Base-by-base conservation (phyloP, 1,140 invertebrate genomes). In the Pseudomyrmex flavicornis region DNA sequence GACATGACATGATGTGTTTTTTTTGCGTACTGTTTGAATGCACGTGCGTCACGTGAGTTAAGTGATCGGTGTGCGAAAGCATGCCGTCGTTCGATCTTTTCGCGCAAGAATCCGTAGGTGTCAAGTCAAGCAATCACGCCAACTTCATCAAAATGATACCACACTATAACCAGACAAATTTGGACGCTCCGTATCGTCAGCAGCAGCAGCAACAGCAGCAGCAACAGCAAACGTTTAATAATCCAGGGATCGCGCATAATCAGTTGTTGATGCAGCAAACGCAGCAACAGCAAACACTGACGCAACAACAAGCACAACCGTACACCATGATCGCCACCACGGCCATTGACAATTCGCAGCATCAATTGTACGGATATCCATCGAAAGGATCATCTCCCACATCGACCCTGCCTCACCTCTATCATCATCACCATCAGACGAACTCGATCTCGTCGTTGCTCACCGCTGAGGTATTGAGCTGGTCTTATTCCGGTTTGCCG, bases 331-430 rank as follows among this genome's bases (percentile, higher is more conserved):
- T 26, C 7, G 70, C 73, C 26, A 13, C 46, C 9, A 59, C 70
- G 35, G 70, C 73, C 22, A 50, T 50, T 59, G 80, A 88, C n/a
- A 48, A 70, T 2, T 10, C 46, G 0, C 87, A 89, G 10, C 88
- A 88, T 69, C 88, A 90, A 2, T 91, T 88, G 88, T 91, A 91
- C 59, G 83, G 85, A 1, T 87, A 89, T 44, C 59, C 75, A 1
- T 79, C 85, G 15, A 68, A 62, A 44, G 69, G 5, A 59, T 88
- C 66, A 52, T 66, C 58, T 84, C 5, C 86, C 13, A 62, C 65
- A 20, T 69, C 65, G 0, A 17, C 74, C 1, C 83, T 88, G 26
- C 89, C 89, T 61, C 90, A 91, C 17, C 92, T 9, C 17, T 9
- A 8, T 59, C 9, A 17, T 17, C 35, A 35, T 35, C 35, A 35